Conservation (phyloP, 2,797 vertebrate genomes). For the Psittacula derbiana region DNA sequence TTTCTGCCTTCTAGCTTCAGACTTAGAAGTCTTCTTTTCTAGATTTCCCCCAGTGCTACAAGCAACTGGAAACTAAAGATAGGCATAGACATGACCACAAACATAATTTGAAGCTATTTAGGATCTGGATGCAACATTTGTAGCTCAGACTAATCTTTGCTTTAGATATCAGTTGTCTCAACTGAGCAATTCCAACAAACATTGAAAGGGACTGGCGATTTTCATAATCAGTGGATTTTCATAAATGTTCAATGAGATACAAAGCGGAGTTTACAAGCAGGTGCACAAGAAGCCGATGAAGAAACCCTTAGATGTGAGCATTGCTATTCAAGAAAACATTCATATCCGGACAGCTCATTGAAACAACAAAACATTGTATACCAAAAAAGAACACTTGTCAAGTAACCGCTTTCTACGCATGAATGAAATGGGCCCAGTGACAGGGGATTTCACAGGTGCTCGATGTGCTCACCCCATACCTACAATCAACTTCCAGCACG, state of each 20-base stretch:
- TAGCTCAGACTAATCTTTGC: neutral
- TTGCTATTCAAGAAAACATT: neutral
- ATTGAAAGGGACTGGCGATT: neutral
- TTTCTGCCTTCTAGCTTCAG: neutral
- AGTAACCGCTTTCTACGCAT: neutral
- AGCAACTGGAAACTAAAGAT: neutral
- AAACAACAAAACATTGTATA: neutral
- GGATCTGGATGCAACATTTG: neutral
- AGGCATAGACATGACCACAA: neutral
- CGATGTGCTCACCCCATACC: neutral
- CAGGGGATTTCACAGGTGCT: neutral
- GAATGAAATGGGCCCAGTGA: neutral
- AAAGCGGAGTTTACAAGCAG: neutral
- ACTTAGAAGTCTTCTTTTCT: neutral
- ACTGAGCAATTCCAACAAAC: neutral
- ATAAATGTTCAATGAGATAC: neutral
- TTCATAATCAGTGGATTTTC: neutral
- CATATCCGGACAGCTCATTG: conserved; percentile 19
- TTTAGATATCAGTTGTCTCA: neutral
- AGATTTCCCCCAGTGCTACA: neutral
- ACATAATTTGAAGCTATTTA: neutral
- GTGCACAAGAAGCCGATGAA: neutral
- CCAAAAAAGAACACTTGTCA: neutral
- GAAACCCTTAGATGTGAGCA: neutral
- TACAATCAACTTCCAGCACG: neutral